Evolutionary conservation across 2,797 vertebrate genomes (phyloP), one percentile per base, ranked within the genome.

Genomic region (Pseudotriccus pelzelni): DNA sequence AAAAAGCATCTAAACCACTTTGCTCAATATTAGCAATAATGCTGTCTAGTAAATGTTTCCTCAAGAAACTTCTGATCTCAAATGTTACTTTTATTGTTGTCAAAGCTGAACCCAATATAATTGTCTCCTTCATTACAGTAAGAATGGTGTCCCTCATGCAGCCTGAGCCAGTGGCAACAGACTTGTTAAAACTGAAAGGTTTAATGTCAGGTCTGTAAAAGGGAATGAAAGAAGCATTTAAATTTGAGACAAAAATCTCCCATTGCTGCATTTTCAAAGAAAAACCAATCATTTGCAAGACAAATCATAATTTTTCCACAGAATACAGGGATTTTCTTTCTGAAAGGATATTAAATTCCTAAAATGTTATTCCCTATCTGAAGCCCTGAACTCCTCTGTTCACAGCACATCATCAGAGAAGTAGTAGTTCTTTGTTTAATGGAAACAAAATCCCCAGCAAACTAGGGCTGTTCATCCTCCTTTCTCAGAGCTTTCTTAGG

Each of bases 381-480:
- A 87, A 93, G 44, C 59, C 49, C 36, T 10, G 1, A 87, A 88
- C 72, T 81, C 50, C 36, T 81, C 85, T 86, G n/a, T 67, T 94
- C 85, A 53, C 68, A 80, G 60, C 62, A 82, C 41, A 36, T 28
- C 60, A n/a, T 75, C 53, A 74, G 75, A 87, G 79, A 83, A 89
- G 90, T 59, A 44, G 52, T 25, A 77, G 69, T 75, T 95, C 85
- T 89, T 95, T 89, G 70, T 93, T 91, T 88, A 94, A 87, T 34
- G 43, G 52, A 60, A 91, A 87, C 19, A 90, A 90, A 94, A 88
- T 82, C 50, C 80, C 52, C 28, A 36, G 75, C 41, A 91, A 94
- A 81, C 63, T 37, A 39, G 34, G 28, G n/a, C 28, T 78, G 46
- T 67, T 85, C 84, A 85, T 60, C 37, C 47, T 91, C 34, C 52